Percentiles rank a stretch among this genome's conserved stretches.
Conservation (phyloP, 2,888 invertebrate species). For the Laothoe populi region DNA sequence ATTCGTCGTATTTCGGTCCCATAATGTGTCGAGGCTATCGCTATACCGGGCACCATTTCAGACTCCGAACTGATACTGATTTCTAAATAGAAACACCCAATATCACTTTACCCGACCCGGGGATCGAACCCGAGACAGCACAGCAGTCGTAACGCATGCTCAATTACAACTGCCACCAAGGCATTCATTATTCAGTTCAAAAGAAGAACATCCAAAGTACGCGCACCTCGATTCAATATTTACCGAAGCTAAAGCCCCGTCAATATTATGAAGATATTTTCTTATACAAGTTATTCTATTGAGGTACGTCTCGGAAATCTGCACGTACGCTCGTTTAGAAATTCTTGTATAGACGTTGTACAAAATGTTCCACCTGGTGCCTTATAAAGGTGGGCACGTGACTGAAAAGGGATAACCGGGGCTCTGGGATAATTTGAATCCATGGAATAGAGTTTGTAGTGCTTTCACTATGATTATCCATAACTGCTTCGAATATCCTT, state of each 20-base stretch:
- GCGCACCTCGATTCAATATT: background rate
- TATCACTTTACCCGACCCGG: too few relatives aligned
- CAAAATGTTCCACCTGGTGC: constrained; percentile 24
- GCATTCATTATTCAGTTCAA: too few relatives aligned
- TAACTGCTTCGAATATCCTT: too few relatives aligned
- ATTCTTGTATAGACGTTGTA: constrained; percentile 11
- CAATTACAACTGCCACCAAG: too few relatives aligned
- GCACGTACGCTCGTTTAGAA: constrained; percentile 20
- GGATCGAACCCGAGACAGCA: too few relatives aligned
- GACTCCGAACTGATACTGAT: too few relatives aligned
- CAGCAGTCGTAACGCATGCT: too few relatives aligned
- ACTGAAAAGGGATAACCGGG: constrained; percentile 19
- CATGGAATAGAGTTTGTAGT: background rate
- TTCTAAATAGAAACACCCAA: too few relatives aligned
- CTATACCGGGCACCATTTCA: too few relatives aligned
- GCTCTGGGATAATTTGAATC: constrained; percentile 9
- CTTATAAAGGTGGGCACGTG: constrained; percentile 22
- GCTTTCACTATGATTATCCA: too few relatives aligned
- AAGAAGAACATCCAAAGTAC: background rate
- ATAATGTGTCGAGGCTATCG: too few relatives aligned
- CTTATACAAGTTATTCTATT: constrained; percentile 5
- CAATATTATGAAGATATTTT: constrained; percentile 4
- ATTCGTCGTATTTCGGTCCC: too few relatives aligned
- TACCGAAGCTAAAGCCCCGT: background rate
- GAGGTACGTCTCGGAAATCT: background rate